These are phyloP conservation scores for Adelognathus sp. DNA, from an alignment of 2,888 invertebrate genomes.

Conservation along the genomic window DNA sequence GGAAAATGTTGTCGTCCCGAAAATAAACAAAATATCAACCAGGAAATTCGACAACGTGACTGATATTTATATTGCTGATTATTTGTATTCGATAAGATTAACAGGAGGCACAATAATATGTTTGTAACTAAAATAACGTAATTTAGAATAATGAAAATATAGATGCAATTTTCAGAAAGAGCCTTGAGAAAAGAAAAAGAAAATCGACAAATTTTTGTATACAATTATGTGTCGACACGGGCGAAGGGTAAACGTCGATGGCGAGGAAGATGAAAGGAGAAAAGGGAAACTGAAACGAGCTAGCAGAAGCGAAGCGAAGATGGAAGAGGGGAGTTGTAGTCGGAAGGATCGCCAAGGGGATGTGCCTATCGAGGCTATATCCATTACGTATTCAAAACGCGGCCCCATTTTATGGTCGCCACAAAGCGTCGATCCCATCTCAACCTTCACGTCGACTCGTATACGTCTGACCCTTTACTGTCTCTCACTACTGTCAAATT, in stretches of 20 bases:
- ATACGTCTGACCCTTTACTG: conserved; percentile 10
- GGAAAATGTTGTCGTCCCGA: background rate
- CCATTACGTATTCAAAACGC: conserved; percentile 57
- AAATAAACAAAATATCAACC: background rate
- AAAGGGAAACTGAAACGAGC: background rate
- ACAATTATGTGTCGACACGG: conserved; percentile 14
- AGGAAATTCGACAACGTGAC: background rate
- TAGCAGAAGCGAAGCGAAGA: conserved; percentile 10
- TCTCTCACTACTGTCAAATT: conserved; percentile 20
- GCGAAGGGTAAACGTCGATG: background rate
- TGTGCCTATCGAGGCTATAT: conserved; percentile 14
- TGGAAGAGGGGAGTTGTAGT: background rate
- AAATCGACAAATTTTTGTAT: background rate
- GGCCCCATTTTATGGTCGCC: conserved; percentile 44
- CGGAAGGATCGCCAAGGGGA: background rate
- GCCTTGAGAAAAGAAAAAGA: background rate
- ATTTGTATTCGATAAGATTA: too few relatives aligned
- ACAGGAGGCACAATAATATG: too few relatives aligned
- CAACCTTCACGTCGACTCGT: background rate
- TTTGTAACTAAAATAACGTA: background rate
- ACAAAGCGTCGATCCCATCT: background rate
- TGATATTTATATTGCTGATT: too few relatives aligned
- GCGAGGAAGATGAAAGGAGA: background rate
- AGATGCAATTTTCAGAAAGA: background rate
- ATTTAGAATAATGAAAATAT: background rate